Evolutionary conservation across 2,113 vertebrate genomes (phyloP).

Genomic region (Macrotus californicus): DNA sequence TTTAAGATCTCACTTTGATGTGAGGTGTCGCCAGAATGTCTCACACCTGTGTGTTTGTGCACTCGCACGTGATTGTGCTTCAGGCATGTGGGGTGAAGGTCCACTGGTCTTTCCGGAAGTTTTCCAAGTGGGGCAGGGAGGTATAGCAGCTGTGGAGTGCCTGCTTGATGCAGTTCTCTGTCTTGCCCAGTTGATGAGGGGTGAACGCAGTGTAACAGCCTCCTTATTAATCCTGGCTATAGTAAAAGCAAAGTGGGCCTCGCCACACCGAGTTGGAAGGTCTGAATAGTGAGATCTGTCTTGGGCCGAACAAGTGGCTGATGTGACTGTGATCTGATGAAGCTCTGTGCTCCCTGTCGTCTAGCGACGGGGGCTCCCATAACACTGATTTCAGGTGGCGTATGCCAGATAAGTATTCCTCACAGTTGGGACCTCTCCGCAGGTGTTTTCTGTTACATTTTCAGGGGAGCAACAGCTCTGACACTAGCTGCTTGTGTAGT

Average conservation of each 20-base stretch:
- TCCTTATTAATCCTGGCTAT: neutral
- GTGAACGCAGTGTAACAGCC: neutral
- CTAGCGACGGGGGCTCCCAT: neutral
- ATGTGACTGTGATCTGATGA: neutral
- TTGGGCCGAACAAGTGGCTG: neutral
- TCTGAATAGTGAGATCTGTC: neutral
- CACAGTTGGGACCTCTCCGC: neutral
- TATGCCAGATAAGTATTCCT: neutral
- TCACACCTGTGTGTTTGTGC: neutral
- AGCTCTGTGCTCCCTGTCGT: neutral
- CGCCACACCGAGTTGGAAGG: neutral
- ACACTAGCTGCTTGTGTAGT: neutral
- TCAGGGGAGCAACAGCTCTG: neutral
- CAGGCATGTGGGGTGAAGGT: neutral
- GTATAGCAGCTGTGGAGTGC: neutral
- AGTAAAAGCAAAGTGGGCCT: neutral
- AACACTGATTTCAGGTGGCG: neutral
- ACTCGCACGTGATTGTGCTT: neutral
- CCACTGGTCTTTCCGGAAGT: neutral
- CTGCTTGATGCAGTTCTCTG: too few relatives aligned
- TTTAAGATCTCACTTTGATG: neutral
- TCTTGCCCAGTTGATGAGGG: neutral
- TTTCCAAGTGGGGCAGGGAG: too few relatives aligned
- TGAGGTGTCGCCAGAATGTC: neutral
- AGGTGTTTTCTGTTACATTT: neutral